phyloP scores from a whole-genome alignment of 1,140 invertebrate genomes.

The Euura saliciscinereae region DNA sequence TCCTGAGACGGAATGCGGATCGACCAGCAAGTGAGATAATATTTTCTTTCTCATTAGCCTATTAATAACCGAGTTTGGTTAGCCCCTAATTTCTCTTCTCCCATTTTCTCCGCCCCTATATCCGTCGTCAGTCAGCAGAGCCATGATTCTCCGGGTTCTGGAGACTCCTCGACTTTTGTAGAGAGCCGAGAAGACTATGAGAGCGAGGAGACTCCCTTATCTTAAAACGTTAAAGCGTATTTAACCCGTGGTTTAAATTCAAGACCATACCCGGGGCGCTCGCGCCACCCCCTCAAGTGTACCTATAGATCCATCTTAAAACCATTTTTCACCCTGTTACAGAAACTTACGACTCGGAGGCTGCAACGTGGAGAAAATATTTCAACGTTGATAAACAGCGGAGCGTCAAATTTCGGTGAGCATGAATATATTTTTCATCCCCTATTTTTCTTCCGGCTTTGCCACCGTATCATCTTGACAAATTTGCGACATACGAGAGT shows the following conservation, averaged over 20 bases:
- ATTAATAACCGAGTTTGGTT: no score
- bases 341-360: background rate
- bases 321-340: background rate
- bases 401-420: background rate
- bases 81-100: no score
- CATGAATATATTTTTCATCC: background rate
- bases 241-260: constrained; percentile 2
- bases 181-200: background rate
- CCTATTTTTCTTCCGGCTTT: background rate
- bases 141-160: background rate
- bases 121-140: background rate
- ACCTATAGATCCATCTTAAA: background rate
- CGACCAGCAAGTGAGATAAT: no score
- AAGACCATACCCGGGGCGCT: background rate
- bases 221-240: background rate
- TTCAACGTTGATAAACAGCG: background rate
- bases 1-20: no score
- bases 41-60: no score
- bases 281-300: background rate
- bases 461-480: no score
- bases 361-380: background rate
- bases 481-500: no score
- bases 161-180: background rate
- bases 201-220: background rate
- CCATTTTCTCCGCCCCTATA: no score